Percentiles rank a stretch among this genome's conserved stretches.
phyloP scores from a whole-genome alignment of 2,888 invertebrate genomes.

The Pandemis corylana region DNA sequence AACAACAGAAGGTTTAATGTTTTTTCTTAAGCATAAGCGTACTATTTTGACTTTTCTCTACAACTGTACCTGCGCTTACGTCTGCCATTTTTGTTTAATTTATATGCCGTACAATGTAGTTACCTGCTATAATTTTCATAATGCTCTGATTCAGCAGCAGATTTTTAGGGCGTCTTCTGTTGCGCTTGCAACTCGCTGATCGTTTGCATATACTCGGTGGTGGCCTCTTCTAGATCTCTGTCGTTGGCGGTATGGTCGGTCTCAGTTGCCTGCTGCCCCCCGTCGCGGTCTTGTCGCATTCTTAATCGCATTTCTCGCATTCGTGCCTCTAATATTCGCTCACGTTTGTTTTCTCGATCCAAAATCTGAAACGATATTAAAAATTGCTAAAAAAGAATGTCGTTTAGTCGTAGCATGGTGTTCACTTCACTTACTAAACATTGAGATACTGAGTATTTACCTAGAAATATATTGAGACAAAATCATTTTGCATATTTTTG shows the following conservation, averaged over 20 bases:
- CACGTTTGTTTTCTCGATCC: slow-evolving; percentile 94
- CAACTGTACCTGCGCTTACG: too few relatives aligned
- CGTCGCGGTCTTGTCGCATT: slow-evolving; percentile 74
- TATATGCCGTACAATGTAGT: too few relatives aligned
- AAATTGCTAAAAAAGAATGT: not conserved
- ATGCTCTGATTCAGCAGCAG: not conserved
- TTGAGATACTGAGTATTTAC: too few relatives aligned
- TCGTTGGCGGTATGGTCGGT: slow-evolving; percentile 62
- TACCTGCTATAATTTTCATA: not conserved
- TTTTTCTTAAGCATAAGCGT: too few relatives aligned
- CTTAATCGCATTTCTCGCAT: slow-evolving; percentile 92
- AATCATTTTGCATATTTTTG: too few relatives aligned
- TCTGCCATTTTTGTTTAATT: too few relatives aligned
- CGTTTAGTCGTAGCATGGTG: too few relatives aligned
- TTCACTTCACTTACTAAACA: too few relatives aligned
- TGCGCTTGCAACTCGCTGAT: slow-evolving; percentile 66
- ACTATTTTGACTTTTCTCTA: too few relatives aligned
- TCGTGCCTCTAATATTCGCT: slow-evolving; percentile 95
- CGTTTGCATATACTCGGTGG: slow-evolving; percentile 70
- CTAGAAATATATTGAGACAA: too few relatives aligned
- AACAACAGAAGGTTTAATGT: too few relatives aligned
- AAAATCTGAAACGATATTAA: slow-evolving; percentile 86
- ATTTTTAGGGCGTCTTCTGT: slow-evolving; percentile 50
- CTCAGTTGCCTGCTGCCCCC: slow-evolving; percentile 57
- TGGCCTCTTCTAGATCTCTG: slow-evolving; percentile 73